Base-by-base conservation (phyloP, 2,888 invertebrate genomes). In the Metopia argyrocephala region DNA sequence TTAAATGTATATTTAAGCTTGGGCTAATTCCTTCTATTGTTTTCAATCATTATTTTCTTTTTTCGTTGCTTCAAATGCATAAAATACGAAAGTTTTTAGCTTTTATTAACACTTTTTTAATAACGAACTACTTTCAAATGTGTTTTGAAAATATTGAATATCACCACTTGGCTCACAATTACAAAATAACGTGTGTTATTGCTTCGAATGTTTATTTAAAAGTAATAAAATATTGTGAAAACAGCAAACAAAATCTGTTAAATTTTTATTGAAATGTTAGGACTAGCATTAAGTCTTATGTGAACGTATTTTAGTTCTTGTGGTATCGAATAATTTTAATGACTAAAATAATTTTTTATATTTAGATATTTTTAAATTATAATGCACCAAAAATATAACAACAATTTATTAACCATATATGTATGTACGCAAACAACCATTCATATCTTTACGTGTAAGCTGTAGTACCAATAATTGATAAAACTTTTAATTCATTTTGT, bases 161-260 rank as follows among this genome's bases (percentile, higher is more conserved):
- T 12, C 3, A 38, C 38, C 15, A 15, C 4, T 31, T 31, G 5
- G 6, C 15, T 38, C 15, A 31, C 38, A 38, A 38, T 0, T 38
- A 12, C 4, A 12, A 12, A 38, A 38, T 38, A 38, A n/a, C 15
- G 1, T 38, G 12, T 70, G 70, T 70, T 59, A 70, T 50, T 50
- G 59, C 70, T 28, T 70, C 31, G 70, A 70, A 59, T 61, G n/a
- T 59, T 59, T 61, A 12, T 61, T 59, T 50, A 50, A 50, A 20
- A 70, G 48, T 70, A 61, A 59, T 38, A 25, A 12, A 27, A 27
- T n/a, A n/a, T n/a, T n/a, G n/a, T n/a, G n/a, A n/a, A n/a, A n/a
- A n/a, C n/a, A n/a, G n/a, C n/a, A n/a, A n/a, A n/a, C n/a, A n/a
- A n/a, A n/a, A n/a, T n/a, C n/a, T n/a, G n/a, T n/a, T n/a, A n/a